Evolutionary conservation across 2,888 invertebrate genomes (phyloP), one percentile per base, ranked within the genome.

Genomic region (Eupithecia dodoneata): DNA sequence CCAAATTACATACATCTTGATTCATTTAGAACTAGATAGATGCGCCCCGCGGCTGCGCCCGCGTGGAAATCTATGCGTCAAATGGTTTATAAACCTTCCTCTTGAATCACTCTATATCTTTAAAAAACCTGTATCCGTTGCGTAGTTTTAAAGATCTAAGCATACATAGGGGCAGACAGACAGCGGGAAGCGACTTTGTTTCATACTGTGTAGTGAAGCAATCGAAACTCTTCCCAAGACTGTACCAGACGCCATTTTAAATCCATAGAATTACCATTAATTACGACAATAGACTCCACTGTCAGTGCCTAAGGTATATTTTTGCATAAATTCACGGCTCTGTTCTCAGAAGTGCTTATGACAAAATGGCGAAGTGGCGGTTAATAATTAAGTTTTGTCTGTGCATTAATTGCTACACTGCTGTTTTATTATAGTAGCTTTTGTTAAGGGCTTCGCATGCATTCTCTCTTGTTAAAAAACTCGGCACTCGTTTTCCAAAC

Each of bases 231-330:
- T 42, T 15, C 13, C 66, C 9, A 3, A n/a, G 4, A 45, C 44
- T 70, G 30, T 70, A 45, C 47, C 47, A 30, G 45, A 13, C 70
- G 70, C 70, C 70, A 70, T 73, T 65, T 65, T 73, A 47, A 30
- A 47, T 70, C 75, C 70, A 73, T 73, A 77, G 74, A 81, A 83
- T 83, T 82, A 77, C 80, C 80, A 80, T 80, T 79, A 76, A 80
- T 77, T 63, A 74, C 71, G 81, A 72, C 71, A 75, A 77, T 75
- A 72, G 72, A 72, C 77, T 72, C 74, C 74, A 77, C 66, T 72
- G 72, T 69, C n/a, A 65, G 63, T 63, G 69, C 65, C 52, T 72
- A 77, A 74, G 74, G 77, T 75, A 75, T 77, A 77, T 72, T 77
- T 75, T 77, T 75, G 74, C 74, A 74, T 77, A 77, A 74, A 72